Evolutionary conservation across 2,113 vertebrate genomes (phyloP), one percentile per base, ranked within the genome.

Genomic region (Grammomys surdaster): DNA sequence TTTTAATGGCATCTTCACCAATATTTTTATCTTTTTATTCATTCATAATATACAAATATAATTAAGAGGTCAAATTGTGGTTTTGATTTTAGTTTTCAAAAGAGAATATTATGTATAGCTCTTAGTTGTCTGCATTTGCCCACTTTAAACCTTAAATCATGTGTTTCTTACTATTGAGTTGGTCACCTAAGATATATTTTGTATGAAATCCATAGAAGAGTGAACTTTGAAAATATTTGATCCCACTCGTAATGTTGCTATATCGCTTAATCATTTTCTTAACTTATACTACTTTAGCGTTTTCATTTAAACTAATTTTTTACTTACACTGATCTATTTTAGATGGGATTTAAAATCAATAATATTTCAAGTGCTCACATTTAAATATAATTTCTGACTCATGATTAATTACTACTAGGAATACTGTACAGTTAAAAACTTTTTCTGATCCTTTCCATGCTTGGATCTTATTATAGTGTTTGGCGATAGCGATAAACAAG

Each of bases 331-430:
- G 22, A 40, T 72, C 28, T 80, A 80, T n/a, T 58, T 60, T 90
- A 63, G 63, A 19, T 20, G 69, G 9, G 3, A 65, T n/a, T 67
- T 56, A 94, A 65, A 67, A 7, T 31, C 65, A 87, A 76, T 20
- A 69, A 31, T 69, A 86, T 69, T 86, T 95, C 77, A 24, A 92
- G n/a, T 16, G 40, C 33, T 95, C 1, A 76, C 9, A 84, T 80
- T 85, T 81, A 96, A 60, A 63, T 92, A 1, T 58, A 90, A 87
- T 48, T 86, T 20, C 73, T 75, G 20, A 14, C 4, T 77, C 3
- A 78, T 51, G 92, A 36, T 82, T 77, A 70, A 88, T 75, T 92
- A 22, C 12, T 88, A 43, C 26, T 90, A 72, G 51, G 82, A 85
- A 73, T 72, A 82, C 4, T 11, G 67, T 60, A 93, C 72, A 88